Conservation (phyloP, 1,140 invertebrate species). For the Rhynchophorus ferrugineus region DNA sequence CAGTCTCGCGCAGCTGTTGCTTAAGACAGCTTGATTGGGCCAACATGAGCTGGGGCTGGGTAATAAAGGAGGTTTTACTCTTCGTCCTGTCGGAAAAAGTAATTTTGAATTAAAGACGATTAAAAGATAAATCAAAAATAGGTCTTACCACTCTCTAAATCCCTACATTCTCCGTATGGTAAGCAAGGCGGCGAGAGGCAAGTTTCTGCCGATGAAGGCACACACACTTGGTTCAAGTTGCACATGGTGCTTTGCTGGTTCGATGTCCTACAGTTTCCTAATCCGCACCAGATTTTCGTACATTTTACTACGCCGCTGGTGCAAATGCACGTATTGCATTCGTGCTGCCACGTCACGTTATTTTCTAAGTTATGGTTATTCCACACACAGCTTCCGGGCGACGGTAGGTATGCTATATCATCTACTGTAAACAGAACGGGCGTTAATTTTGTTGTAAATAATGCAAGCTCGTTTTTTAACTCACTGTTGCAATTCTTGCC, state of each 20-base stretch:
- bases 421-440: conserved; percentile 37
- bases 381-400: conserved; percentile 48
- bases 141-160: conserved; percentile 54
- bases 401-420: conserved; percentile 37
- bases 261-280: conserved; percentile 65
- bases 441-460: too few relatives aligned
- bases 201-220: conserved; percentile 63
- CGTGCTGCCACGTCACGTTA: conserved; percentile 58
- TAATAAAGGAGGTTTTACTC: conserved; percentile 66
- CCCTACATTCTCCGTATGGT: conserved; percentile 74
- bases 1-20: conserved; percentile 66
- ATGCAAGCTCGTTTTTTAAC: too few relatives aligned
- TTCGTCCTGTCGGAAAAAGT: conserved; percentile 33
- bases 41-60: conserved; percentile 69
- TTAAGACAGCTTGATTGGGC: conserved; percentile 62
- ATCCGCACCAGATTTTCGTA: conserved; percentile 78
- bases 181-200: conserved; percentile 71
- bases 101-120: not conserved
- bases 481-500: conserved; percentile 58
- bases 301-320: conserved; percentile 65
- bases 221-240: conserved; percentile 61
- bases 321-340: conserved; percentile 80
- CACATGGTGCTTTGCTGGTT: conserved; percentile 42
- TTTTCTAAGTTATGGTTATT: conserved; percentile 49
- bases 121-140: too few relatives aligned